Base-by-base conservation (phyloP, 2,113 vertebrate genomes). In the Ophiodon elongatus region DNA sequence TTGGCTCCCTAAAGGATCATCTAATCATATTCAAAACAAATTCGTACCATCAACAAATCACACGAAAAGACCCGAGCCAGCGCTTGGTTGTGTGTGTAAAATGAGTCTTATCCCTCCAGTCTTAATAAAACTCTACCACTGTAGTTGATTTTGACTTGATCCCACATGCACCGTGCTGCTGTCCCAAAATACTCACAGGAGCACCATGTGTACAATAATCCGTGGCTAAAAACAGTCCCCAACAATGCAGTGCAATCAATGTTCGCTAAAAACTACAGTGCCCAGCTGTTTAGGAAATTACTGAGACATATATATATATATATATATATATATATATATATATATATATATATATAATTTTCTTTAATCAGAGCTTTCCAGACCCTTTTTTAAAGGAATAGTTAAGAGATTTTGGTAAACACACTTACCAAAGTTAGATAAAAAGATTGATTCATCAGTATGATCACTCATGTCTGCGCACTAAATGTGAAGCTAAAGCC, bases 1-100 rank as follows among this genome's bases (percentile, higher is more conserved):
- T 85, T 83, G 75, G 75, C 54, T 57, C 64, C 41, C 64, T 19
- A 81, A 62, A 57, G 56, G 50, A 68, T 39, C 43, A 56, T 45
- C 56, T 39, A 31, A 78, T 47, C 21, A 64, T 62, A 71, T 37
- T 84, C 21, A n/a, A n/a, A n/a, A n/a, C n/a, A n/a, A n/a, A n/a
- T 67, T 50, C 4, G 29, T 65, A 5, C 15, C 19, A 25, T 43
- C 25, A 66, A 41, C 19, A 73, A 77, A 67, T 74, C 35, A 54
- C 54, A 68, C 60, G 2, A 74, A 75, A 78, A n/a, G 21, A 47
- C 27, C 37, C 9, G 2, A 76, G 79, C 11, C 59, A 67, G 17
- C 27, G 25, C 25, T 23, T 1, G 29, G 29, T 8, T 0, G 2
- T 45, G 43, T 47, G 47, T 29, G 39, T 14, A 50, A 67, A 33